These are phyloP conservation scores for Dicaeum eximium DNA, from an alignment of 2,113 vertebrate species.

Conservation along the genomic window DNA sequence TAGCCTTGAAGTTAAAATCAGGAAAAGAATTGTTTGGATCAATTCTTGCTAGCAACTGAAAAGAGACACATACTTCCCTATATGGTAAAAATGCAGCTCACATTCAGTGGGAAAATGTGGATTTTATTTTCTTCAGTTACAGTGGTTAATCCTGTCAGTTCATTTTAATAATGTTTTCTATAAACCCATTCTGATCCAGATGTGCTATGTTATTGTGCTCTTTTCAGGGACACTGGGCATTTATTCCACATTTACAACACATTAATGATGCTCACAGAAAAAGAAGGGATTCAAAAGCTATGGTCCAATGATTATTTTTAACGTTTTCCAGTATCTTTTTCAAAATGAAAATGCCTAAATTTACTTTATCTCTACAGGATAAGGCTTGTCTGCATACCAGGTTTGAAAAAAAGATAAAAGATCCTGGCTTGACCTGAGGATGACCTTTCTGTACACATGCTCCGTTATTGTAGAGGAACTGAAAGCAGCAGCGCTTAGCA, in stretches of 20 bases:
- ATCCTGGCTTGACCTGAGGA: slow-evolving; percentile 47
- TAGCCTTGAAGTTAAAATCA: slow-evolving; percentile 28
- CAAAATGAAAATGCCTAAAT: slow-evolving; percentile 6
- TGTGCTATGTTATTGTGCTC: slow-evolving; percentile 5
- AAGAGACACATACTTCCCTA: neutral
- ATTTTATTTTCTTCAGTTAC: slow-evolving; percentile 45
- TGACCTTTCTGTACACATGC: slow-evolving; percentile 53
- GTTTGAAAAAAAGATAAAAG: slow-evolving; percentile 17
- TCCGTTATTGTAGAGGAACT: slow-evolving; percentile 57
- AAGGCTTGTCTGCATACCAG: slow-evolving; percentile 35
- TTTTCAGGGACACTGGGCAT: neutral
- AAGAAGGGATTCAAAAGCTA: neutral
- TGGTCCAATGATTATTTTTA: neutral
- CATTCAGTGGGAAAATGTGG: slow-evolving; percentile 31
- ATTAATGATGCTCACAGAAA: neutral
- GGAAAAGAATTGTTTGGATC: neutral
- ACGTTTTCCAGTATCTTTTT: neutral
- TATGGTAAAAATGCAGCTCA: slow-evolving; percentile 37
- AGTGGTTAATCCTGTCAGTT: slow-evolving; percentile 23
- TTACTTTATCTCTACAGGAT: neutral
- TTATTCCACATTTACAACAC: neutral
- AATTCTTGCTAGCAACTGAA: neutral
- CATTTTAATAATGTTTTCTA: slow-evolving; percentile 35
- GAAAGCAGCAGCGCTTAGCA: slow-evolving; percentile 59
- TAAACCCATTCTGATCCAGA: slow-evolving; percentile 35